A percentile compares a stretch with the other conserved stretches of the same genome.
Conservation (phyloP, 2,797 vertebrate species). For the Lutjanus argentimaculatus region DNA sequence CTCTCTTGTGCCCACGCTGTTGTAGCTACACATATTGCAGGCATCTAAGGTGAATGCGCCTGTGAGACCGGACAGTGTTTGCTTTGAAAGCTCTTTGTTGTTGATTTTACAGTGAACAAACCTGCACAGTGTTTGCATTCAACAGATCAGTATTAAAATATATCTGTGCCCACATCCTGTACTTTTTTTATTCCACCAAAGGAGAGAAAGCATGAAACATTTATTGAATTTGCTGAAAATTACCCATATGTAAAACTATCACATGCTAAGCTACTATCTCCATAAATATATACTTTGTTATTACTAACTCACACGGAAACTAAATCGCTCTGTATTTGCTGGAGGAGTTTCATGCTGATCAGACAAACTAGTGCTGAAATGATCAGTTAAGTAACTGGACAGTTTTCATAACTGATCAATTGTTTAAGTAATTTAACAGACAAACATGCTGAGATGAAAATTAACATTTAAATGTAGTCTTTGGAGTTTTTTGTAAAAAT, state of each 20-base stretch:
- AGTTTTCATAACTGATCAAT: no score
- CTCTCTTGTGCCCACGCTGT: no score
- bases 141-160: background rate
- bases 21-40: background rate
- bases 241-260: background rate
- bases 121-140: background rate
- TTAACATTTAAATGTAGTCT: background rate
- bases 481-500: background rate
- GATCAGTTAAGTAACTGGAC: background rate
- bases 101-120: background rate
- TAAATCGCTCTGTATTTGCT: background rate
- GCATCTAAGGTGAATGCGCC: background rate
- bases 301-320: background rate
- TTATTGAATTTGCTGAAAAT: background rate
- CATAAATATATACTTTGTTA: background rate
- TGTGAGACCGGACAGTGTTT: background rate
- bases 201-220: background rate
- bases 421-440: background rate
- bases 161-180: background rate
- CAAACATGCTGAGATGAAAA: background rate
- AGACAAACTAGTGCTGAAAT: background rate
- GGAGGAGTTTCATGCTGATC: background rate
- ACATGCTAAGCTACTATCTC: background rate
- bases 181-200: background rate
- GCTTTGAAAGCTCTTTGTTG: constrained; percentile 11